phyloP scores from a whole-genome alignment of 2,888 invertebrate species.

The Tiphia femorata region DNA sequence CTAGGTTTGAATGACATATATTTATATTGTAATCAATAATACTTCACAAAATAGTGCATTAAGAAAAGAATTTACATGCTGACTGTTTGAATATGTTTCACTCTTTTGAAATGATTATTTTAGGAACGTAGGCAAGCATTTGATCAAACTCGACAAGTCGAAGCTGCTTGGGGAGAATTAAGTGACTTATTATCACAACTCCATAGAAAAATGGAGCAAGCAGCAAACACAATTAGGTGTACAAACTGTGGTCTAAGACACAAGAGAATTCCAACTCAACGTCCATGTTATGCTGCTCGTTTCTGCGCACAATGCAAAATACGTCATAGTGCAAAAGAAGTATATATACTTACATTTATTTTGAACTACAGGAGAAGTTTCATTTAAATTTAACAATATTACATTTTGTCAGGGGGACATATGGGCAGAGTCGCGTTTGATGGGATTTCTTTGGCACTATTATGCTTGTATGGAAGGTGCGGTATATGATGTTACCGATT shows the following conservation, averaged over 20 bases:
- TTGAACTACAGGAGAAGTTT: no score
- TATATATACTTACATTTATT: no score
- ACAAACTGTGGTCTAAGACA: constrained; percentile 94
- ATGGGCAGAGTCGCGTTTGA: constrained; percentile 92
- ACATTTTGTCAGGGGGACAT: constrained; percentile 82
- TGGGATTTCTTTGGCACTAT: constrained; percentile 94
- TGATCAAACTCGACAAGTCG: constrained; percentile 81
- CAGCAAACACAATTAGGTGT: constrained; percentile 93
- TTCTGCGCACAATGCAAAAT: constrained; percentile 92
- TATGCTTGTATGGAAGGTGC: constrained; percentile 97
- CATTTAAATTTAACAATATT: neutral
- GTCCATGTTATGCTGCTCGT: constrained; percentile 92
- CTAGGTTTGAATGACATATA: no score
- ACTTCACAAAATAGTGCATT: no score
- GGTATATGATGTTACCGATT: constrained; percentile 96
- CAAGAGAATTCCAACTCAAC: constrained; percentile 85
- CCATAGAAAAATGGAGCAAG: constrained; percentile 94
- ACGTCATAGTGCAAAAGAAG: constrained; percentile 90
- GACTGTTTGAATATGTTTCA: neutral
- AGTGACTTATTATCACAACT: constrained; percentile 88
- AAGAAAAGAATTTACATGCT: neutral
- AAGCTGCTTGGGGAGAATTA: constrained; percentile 90
- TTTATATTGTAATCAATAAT: no score
- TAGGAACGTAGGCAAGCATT: constrained; percentile 82
- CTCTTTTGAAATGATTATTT: no score